Base-by-base conservation (phyloP, 2,888 invertebrate species). In the Ochropleura plecta region DNA sequence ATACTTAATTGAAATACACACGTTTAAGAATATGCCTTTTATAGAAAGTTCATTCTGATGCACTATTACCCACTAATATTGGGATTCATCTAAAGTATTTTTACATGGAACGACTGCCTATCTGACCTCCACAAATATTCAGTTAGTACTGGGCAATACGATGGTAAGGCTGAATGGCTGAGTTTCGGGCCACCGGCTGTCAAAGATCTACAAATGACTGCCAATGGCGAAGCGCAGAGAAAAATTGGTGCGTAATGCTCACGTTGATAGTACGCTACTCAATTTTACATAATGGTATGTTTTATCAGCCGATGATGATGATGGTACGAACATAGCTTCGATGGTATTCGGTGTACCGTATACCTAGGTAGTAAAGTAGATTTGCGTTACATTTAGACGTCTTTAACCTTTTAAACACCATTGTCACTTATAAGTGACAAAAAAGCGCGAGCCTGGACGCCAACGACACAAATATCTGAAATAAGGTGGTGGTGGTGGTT, bases 1-100 rank as follows among this genome's bases (percentile, higher is more conserved):
- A 30, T 16, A n/a, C n/a, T n/a, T n/a, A 30, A 16, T 59, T 70
- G 6, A 70, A 80, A 55, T 53, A 72, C 8, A 40, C 18, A 48
- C 40, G 16, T n/a, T 14, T 69, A 20, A 10, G 14, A 44, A 44
- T 7, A 44, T 44, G 62, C 16, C 12, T 46, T 9, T 14, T 48
- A 16, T 18, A 20, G 48, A 42, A 42, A 57, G 49, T 49, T 20
- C 14, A 70, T 44, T 30, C 16, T 40, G 18, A 59, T 59, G 16
- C 18, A 40, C 18, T 40, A 18, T 18, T 42, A 18, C 40, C 5
- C 18, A 18, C 4, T 59, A 10, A 40, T 59, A n/a, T 30, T 16
- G 16, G 12, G 20, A 20, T 55, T 12, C 20, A 55, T 6, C 20
- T 20, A 6, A 20, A 20, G 55, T 20, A 55, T 55, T 55, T 30